These are phyloP conservation scores for Dendrocopos noguchii DNA, from an alignment of 2,113 vertebrate genomes.

Conservation along the genomic window DNA sequence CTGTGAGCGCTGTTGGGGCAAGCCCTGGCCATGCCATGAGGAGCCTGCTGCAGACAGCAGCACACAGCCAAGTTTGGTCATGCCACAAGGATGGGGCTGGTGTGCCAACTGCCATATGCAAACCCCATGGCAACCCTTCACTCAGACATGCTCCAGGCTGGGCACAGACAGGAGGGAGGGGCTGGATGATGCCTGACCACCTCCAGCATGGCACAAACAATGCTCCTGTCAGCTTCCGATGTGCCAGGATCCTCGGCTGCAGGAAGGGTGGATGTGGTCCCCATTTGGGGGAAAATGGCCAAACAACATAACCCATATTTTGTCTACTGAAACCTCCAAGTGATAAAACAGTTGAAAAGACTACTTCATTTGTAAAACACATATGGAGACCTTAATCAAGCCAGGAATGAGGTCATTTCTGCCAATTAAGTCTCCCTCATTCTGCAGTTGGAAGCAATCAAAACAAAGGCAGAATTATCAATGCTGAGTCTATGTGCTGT, in stretches of 20 bases:
- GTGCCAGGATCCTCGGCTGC: accelerated
- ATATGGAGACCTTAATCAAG: slow-evolving; percentile 61
- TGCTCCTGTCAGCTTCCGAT: not conserved
- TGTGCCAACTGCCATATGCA: slow-evolving; percentile 43
- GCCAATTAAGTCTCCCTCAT: slow-evolving; percentile 42
- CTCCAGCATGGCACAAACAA: not conserved
- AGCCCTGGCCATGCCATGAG: not conserved
- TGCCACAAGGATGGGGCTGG: not conserved
- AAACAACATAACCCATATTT: slow-evolving; percentile 13
- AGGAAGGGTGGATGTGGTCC: not conserved
- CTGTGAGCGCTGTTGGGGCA: slow-evolving; percentile 63
- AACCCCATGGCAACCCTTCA: slow-evolving; percentile 29
- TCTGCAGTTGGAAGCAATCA: slow-evolving; percentile 58
- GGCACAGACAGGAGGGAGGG: slow-evolving; percentile 53
- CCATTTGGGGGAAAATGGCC: not conserved
- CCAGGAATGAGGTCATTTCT: slow-evolving; percentile 51
- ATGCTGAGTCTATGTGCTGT: slow-evolving; percentile 4
- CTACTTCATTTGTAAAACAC: slow-evolving; percentile 53
- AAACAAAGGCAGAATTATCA: slow-evolving; percentile 51
- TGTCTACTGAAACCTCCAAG: slow-evolving; percentile 5
- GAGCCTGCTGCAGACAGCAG: slow-evolving; percentile 61
- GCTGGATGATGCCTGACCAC: not conserved
- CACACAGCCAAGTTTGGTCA: slow-evolving; percentile 56
- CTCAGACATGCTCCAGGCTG: slow-evolving; percentile 32
- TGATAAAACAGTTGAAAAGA: slow-evolving; percentile 43